Base-by-base conservation (phyloP, 1,140 invertebrate species). In the Lutraria rhynchaena region DNA sequence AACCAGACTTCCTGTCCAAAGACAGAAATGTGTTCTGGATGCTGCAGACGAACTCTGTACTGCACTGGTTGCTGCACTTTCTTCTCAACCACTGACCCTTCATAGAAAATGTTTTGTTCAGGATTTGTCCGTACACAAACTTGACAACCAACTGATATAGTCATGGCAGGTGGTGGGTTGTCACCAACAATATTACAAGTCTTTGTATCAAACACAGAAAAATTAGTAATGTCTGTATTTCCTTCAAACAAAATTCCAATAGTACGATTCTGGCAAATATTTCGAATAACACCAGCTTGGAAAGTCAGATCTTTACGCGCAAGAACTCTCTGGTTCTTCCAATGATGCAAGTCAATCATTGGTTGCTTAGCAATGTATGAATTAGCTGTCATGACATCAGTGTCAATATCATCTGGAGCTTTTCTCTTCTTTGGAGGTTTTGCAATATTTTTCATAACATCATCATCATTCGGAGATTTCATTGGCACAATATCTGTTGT, bases 171-270 rank as follows among this genome's bases (percentile, higher is more conserved):
- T 41, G 98, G 98, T 91, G 96, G 96, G 83, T 97, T 96, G 92
- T 99, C 97, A 91, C 96, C 95, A 86, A 99, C 98, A 86, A 99
- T 95, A 92, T 98, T 96, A 91, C 82, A 85, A 19, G 95, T 96
- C 90, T 96, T 96, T 85, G 96, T 95, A 87, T 95, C 95, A 86
- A 97, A 94, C 78, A 93, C 93, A 91, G 92, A 91, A 92, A 92
- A 93, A 53, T 94, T 93, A 63, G 95, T 93, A 24, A 94, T 88
- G 81, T 95, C 94, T 41, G 93, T 93, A 74, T 94, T 93, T 85
- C 93, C 92, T 92, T 97, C 96, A 82, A 97, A 94, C 89, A 95
- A 94, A 27, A 97, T 95, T 61, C 94, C 94, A 82, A 97, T 94
- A 91, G 95, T 94, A 92, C 93, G 44, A 94, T 94, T 91, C 94